Evolutionary conservation across 2,797 vertebrate species (phyloP), one percentile per base, ranked within the genome.

Genomic region (Nannoperca obscura): DNA sequence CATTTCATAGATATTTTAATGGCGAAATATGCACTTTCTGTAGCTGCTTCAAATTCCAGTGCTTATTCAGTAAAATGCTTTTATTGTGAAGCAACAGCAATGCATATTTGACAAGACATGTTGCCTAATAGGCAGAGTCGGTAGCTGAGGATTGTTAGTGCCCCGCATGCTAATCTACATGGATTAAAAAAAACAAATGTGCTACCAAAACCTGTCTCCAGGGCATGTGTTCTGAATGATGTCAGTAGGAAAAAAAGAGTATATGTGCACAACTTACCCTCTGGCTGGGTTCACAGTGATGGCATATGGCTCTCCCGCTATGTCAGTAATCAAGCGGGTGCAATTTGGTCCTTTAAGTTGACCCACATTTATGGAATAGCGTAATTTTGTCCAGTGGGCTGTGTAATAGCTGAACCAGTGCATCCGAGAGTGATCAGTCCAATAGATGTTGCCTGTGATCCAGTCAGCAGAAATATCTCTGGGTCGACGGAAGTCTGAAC

Each of bases 341-440:
- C 98, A 99, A 85, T 99, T 99, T 4, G 97, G 97, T 69, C 97
- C 98, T 44, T 95, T 97, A 70, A 99, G 94, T 81, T 99, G 98
- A 0, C 98, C 98, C 64, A 99, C 98, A 0, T 99, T 99, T 93
- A 99, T 96, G 74, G 98, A 99, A 76, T 99, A 99, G 87, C 98
- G 96, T 90, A 99, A 94, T 80, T 98, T 98, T 54, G 98, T 99
- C 98, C 98, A 99, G 81, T 99, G 98, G 49, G 98, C 97, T 49
- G 98, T 99, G 82, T 99, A 99, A 93, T 99, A 99, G 93, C 97
- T 99, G 92, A 99, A 99, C 98, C 98, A 99, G 76, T 99, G 98
- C 98, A 99, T 99, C 86, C 98, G 95, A 49, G 98, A 99, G 86
- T 99, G 98, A 91, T 99, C 98, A 1, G 98, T 99, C 98, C 98